phyloP scores from a whole-genome alignment of 2,113 vertebrate species.

The Scopus umbretta region DNA sequence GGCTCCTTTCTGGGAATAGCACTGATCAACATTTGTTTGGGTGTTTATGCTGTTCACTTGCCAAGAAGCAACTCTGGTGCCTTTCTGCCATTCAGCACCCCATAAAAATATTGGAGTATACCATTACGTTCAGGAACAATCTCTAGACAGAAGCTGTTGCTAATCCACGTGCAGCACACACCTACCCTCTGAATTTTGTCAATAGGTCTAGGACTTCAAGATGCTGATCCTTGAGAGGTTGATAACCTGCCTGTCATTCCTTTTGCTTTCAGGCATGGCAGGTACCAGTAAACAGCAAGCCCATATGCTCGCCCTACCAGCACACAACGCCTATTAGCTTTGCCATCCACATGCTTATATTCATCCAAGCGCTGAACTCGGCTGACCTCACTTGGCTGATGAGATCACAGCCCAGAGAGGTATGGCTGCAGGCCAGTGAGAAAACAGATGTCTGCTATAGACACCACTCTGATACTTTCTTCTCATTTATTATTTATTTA shows the following conservation, averaged over 20 bases:
- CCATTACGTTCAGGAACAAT: background rate
- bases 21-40: background rate
- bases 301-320: fast-evolving
- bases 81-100: background rate
- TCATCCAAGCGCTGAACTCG: background rate
- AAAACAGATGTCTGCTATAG: constrained; percentile 23
- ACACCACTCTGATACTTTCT: constrained; percentile 21
- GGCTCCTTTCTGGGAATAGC: background rate
- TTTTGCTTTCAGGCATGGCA: background rate
- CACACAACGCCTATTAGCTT: background rate
- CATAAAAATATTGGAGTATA: background rate
- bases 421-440: constrained; percentile 19
- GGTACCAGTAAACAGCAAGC: background rate
- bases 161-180: background rate
- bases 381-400: background rate
- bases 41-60: background rate
- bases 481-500: constrained; percentile 47
- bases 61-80: background rate
- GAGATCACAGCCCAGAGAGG: background rate
- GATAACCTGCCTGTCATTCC: background rate
- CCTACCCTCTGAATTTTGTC: background rate
- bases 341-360: background rate
- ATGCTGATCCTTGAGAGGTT: background rate
- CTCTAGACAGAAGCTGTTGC: background rate
- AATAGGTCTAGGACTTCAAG: background rate